Conservation (phyloP, 35 echinoderm and acorn worm species). For the Antedon bifida region DNA sequence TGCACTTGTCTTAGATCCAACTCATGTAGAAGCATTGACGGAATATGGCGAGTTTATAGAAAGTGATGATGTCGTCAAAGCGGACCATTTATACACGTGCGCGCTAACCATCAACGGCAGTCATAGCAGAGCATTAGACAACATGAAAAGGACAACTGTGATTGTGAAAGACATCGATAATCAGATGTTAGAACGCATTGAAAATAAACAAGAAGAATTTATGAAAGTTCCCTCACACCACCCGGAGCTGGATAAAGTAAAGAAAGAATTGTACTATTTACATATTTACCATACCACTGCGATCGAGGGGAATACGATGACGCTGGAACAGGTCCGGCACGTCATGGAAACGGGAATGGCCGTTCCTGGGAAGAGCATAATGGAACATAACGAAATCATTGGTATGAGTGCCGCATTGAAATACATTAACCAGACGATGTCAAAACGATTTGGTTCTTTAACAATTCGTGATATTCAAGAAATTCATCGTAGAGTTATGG, state of each 20-base stretch:
- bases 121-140: conserved; percentile 49
- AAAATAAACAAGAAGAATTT: conserved; percentile 34
- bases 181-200: conserved; percentile 43
- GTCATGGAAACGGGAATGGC: conserved; percentile 88
- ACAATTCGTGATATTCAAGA: conserved; percentile 60
- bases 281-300: conserved; percentile 92
- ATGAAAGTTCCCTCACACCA: conserved; percentile 34
- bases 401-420: conserved; percentile 68
- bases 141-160: conserved; percentile 54
- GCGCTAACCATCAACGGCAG: conserved; percentile 55
- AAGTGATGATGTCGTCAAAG: conserved; percentile 62
- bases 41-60: conserved; percentile 88
- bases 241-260: conserved; percentile 45
- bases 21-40: conserved; percentile 69
- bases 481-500: conserved; percentile 73
- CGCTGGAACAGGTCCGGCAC: conserved; percentile 68
- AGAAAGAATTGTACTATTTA: conserved; percentile 75
- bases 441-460: conserved; percentile 54
- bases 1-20: conserved; percentile 76
- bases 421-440: conserved; percentile 80
- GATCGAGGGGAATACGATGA: conserved; percentile 87
- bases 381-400: conserved; percentile 93
- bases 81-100: conserved; percentile 84
- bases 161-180: conserved; percentile 76
- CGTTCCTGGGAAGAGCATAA: conserved; percentile 66